Base-by-base conservation (phyloP, 1,140 invertebrate genomes). In the Zaprionus nigranus region DNA sequence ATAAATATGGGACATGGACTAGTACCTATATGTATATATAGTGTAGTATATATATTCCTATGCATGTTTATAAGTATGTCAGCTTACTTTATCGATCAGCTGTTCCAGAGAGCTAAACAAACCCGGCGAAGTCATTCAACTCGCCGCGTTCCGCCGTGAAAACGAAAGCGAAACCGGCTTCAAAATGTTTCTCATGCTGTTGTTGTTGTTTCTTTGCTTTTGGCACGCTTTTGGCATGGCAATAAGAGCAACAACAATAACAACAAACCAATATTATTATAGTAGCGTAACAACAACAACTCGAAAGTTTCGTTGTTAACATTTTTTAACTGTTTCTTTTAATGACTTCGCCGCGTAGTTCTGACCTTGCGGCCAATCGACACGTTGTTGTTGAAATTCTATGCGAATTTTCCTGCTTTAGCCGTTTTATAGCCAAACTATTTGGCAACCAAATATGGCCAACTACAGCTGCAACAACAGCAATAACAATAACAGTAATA, bases 81-180 rank as follows among this genome's bases (percentile, higher is more conserved):
- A 38, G 22, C 7, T 3, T 26, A 28, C 30, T 34, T 12, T 51
- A 40, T 38, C 59, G 17, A 46, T 51, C 65, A 62, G 58, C 49
- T 49, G 58, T 36, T 56, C 12, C 12, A 38, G 36, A 5, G 15
- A n/a, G 17, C 38, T 28, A 43, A 43, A 43, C 40, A 43, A 43
- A 43, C 30, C 62, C 28, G 24, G 46, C 17, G 24, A 63, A 75
- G 72, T 75, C 72, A 75, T 75, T 75, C 72, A 75, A 75, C 72
- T 40, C 12, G 15, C 2, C 38, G 12, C 46, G 36, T 6, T 5
- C 22, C 51, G 51, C 20, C 24, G 24, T 56, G 51, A 74, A 74
- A 75, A 6, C 40, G 66, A 75, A 70, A 70, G 3, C 59, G 43
- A 59, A 75, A 75, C 68, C 56, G 53, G 61, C 53, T 56, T 17